Base-by-base conservation (phyloP, 2,888 invertebrate species). In the Acleris literana region DNA sequence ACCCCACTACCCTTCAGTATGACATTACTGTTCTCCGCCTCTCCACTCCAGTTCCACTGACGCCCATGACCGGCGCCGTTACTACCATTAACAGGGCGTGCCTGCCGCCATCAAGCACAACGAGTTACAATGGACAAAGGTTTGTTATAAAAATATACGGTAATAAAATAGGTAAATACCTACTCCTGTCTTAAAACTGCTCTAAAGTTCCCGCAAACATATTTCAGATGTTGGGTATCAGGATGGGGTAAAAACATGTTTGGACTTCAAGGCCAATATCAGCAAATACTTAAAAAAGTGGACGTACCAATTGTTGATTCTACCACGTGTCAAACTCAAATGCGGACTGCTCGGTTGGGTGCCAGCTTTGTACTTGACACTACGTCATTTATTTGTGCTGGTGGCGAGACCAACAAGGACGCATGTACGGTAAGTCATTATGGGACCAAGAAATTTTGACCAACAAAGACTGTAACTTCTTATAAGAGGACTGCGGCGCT, bases 161-260 rank as follows among this genome's bases (percentile, higher is more conserved):
- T 17, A 1, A 5, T 17, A 16, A 5, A 46, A 33, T 3, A 11
- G 2, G 11, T 25, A n/a, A n/a, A n/a, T n/a, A 25, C 6, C 2
- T 5, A 6, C 25, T 44, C 5, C 44, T n/a, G 16, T 18, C 2
- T 5, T 46, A 46, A 48, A 18, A 48, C 9, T 49, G 53, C 20
- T 29, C 52, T 33, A n/a, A 9, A 49, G 3, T 49, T 17, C 2
- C 4, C 13, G 25, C n/a, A 20, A n/a, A 17, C 16, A 5, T 3
- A 55, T 64, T 64, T 20, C 66, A 93, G 93, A 69, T 95, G 95
- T 76, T 93, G 93, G 88, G 96, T 96, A 0, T 92, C 96, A n/a
- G 98, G 98, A 13, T 98, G 98, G 97, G 98, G 98, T 16, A 96
- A 97, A 80, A 93, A 96, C 72, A 94, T 95, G 72, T 98, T 96